Conservation (phyloP, 1,140 invertebrate species). For the Calephelis nemesis region DNA sequence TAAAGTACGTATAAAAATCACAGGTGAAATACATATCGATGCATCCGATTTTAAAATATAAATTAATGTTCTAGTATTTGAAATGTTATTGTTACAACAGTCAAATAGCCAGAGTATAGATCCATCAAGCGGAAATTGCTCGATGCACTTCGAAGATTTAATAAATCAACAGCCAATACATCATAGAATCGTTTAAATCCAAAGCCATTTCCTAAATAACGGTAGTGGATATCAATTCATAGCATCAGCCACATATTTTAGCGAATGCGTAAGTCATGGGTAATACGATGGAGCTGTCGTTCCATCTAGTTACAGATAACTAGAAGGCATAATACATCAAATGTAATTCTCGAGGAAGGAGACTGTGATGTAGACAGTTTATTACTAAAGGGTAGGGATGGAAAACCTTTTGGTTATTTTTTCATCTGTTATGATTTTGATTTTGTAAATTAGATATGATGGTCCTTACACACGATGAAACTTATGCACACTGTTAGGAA, state of each 20-base stretch:
- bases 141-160: background rate
- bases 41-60: too few species aligned
- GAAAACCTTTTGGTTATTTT: background rate
- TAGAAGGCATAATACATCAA: conserved; percentile 19
- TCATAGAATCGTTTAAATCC: conserved; percentile 11
- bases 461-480: too few species aligned
- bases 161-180: conserved; percentile 5
- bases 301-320: conserved; percentile 13
- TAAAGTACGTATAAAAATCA: too few species aligned
- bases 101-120: background rate
- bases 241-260: conserved; percentile 12
- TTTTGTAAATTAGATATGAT: background rate
- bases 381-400: background rate
- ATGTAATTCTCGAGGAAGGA: conserved; percentile 15
- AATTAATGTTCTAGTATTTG: too few species aligned
- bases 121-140: background rate
- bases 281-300: conserved; percentile 14
- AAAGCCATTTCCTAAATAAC: conserved; percentile 10
- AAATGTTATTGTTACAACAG: too few species aligned
- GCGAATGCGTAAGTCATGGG: conserved; percentile 1
- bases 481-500: too few species aligned
- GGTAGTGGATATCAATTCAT: conserved; percentile 14
- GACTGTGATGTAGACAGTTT: conserved; percentile 15
- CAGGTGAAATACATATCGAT: too few species aligned
- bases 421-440: too few species aligned